Base-by-base conservation (phyloP, 2,888 invertebrate species). In the Helobdella robusta region DNA sequence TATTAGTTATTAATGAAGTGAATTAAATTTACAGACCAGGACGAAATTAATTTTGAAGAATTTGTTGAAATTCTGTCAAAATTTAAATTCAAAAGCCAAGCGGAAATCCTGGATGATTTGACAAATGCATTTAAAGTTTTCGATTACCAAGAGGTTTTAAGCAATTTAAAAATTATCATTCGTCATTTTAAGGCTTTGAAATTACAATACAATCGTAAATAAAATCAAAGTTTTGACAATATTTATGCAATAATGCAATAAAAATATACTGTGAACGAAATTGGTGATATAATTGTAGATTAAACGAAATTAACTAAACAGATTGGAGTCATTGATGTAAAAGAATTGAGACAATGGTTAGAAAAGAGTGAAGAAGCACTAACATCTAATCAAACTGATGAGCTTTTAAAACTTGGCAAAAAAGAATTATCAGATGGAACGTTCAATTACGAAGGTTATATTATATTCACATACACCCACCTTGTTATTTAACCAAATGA, bases 301-400 rank as follows among this genome's bases (percentile, higher is more conserved):
- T n/a, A n/a, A n/a, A n/a, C n/a, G n/a, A n/a, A n/a, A n/a, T n/a
- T 48, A 23, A 48, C 48, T 48, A 23, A 30, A 5, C 32, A 56
- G 56, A 11, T 56, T 56, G 56, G 56, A 6, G 28, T 8, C 5
- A 32, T 56, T n/a, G 32, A 28, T 18, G 11, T 8, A 3, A 1
- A n/a, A 30, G 56, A 56, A 30, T 28, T 56, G 56, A 56, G 56
- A 20, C n/a, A 28, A 28, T 56, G 56, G 56, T n/a, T 56, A n/a
- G 56, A 56, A 56, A 56, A 56, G 32, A 56, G 56, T 20, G 56
- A 56, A 28, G 56, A 56, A 11, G 30, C 25, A n/a, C 56, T 56
- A n/a, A 56, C 56, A 30, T 5, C 20, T 8, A 2, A 1, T 56
- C 56, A 56, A 32, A 30, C 32, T 28, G 15, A 56, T 20, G 56